Evolutionary conservation across 2,113 vertebrate species (phyloP).

Genomic region (Craseonycteris thonglongyai): DNA sequence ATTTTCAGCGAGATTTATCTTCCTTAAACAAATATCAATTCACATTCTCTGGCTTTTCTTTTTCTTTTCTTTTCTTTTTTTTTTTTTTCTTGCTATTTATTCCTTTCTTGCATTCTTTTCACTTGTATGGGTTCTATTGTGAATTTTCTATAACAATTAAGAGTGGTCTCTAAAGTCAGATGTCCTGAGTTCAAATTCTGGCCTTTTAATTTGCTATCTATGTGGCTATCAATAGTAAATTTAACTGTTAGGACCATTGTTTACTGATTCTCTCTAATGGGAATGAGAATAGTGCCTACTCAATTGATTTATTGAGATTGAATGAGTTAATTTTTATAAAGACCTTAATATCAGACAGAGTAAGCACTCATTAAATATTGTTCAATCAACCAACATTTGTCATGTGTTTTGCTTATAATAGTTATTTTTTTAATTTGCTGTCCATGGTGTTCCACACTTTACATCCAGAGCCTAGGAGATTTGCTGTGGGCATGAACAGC

Average conservation of each 20-base stretch:
- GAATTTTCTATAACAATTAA: not conserved
- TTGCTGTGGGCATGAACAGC: not conserved
- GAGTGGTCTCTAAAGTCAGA: not conserved
- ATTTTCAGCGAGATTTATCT: not conserved
- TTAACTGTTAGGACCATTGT: not conserved
- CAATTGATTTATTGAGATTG: not conserved
- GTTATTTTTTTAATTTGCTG: not conserved
- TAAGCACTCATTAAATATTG: not conserved
- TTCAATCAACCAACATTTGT: not conserved
- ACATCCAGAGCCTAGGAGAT: not conserved
- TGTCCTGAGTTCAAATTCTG: not conserved
- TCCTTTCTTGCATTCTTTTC: not conserved
- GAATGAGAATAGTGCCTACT: not conserved
- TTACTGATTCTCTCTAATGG: not conserved
- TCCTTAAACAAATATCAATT: not conserved
- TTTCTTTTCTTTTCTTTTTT: slow-evolving; percentile 10
- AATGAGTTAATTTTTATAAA: not conserved
- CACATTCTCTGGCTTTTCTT: not conserved
- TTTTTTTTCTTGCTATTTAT: not conserved
- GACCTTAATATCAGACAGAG: not conserved
- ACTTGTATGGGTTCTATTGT: not conserved
- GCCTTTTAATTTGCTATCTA: not conserved
- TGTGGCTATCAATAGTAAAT: not conserved
- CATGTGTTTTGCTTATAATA: not conserved
- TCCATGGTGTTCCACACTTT: not conserved